A percentile compares a stretch with the other conserved stretches of the same genome.
These are phyloP conservation scores for Hippocampus guttulatus DNA, from an alignment of 2,113 vertebrate genomes.

Conservation along the genomic window DNA sequence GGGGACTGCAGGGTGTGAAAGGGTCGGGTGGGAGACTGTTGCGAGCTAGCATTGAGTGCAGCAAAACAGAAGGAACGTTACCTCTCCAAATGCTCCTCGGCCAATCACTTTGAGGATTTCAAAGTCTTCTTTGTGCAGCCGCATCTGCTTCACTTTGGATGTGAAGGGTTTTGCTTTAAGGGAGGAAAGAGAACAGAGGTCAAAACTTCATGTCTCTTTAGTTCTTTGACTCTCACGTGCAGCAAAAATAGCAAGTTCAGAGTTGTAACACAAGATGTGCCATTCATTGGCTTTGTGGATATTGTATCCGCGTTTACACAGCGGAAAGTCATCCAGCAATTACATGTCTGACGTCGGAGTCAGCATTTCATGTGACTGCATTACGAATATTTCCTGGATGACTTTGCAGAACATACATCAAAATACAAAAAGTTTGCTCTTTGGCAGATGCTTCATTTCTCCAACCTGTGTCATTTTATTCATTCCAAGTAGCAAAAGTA, in stretches of 20 bases:
- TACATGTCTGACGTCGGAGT: too few relatives aligned
- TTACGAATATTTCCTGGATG: not conserved
- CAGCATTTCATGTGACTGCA: too few relatives aligned
- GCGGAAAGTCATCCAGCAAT: too few relatives aligned
- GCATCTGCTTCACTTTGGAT: constrained; percentile 96
- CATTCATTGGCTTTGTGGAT: too few relatives aligned
- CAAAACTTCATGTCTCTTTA: not conserved
- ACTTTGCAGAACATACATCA: not conserved
- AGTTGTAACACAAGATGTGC: too few relatives aligned
- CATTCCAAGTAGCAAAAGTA: not conserved
- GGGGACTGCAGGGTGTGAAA: constrained; percentile 5
- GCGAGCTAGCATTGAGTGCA: not conserved
- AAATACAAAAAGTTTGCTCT: not conserved
- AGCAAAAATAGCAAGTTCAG: too few relatives aligned
- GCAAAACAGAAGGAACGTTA: constrained; percentile 60
- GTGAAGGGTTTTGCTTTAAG: constrained; percentile 93
- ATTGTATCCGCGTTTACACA: too few relatives aligned
- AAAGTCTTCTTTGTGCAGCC: constrained; percentile 97
- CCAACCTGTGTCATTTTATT: not conserved
- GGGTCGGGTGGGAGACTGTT: not conserved
- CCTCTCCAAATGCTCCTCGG: constrained; percentile 98
- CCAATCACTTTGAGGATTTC: constrained; percentile 99
- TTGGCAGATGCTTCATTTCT: not conserved
- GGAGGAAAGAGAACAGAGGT: constrained; percentile 43
- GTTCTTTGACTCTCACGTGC: too few relatives aligned